Evolutionary conservation across 2,888 invertebrate species (phyloP).

Genomic region (Diaprepes abbreviatus): DNA sequence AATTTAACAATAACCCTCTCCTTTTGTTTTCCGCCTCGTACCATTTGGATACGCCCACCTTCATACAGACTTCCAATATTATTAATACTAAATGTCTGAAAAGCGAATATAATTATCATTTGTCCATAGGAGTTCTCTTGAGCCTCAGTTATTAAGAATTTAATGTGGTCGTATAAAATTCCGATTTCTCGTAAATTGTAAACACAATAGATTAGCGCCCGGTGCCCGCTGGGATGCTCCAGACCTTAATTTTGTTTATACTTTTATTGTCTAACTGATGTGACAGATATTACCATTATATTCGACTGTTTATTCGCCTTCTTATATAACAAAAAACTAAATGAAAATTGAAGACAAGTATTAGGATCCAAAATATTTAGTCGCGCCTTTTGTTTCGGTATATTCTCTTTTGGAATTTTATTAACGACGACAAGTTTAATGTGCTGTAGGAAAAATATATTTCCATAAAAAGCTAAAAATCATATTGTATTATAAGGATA

Average conservation of each 20-base stretch:
- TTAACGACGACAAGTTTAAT: slow-evolving; percentile 6
- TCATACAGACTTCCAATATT: slow-evolving; percentile 30
- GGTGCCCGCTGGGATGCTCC: slow-evolving; percentile 56
- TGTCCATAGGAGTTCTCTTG: slow-evolving; percentile 34
- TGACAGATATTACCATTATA: slow-evolving; percentile 59
- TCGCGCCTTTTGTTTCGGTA: neutral
- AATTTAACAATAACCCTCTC: slow-evolving; percentile 2
- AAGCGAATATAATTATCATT: slow-evolving; percentile 43
- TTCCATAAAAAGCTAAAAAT: too few relatives aligned
- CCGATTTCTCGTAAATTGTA: slow-evolving; percentile 56
- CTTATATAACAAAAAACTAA: slow-evolving; percentile 15
- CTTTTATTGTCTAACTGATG: slow-evolving; percentile 57
- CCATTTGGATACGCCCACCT: slow-evolving; percentile 15
- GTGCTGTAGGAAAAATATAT: neutral
- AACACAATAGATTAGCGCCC: slow-evolving; percentile 56
- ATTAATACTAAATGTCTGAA: slow-evolving; percentile 36
- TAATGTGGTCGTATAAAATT: slow-evolving; percentile 56
- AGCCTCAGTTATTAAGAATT: slow-evolving; percentile 48
- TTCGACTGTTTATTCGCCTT: slow-evolving; percentile 54
- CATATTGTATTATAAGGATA: too few relatives aligned
- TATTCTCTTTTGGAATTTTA: neutral
- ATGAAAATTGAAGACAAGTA: slow-evolving; percentile 26
- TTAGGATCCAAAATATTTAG: neutral
- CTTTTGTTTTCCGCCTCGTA: slow-evolving; percentile 11
- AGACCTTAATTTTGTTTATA: slow-evolving; percentile 59